A percentile compares a stretch with the other conserved stretches of the same genome.
Evolutionary conservation across 2,113 vertebrate genomes (phyloP).

Genomic region (Anas platyrhynchos): DNA sequence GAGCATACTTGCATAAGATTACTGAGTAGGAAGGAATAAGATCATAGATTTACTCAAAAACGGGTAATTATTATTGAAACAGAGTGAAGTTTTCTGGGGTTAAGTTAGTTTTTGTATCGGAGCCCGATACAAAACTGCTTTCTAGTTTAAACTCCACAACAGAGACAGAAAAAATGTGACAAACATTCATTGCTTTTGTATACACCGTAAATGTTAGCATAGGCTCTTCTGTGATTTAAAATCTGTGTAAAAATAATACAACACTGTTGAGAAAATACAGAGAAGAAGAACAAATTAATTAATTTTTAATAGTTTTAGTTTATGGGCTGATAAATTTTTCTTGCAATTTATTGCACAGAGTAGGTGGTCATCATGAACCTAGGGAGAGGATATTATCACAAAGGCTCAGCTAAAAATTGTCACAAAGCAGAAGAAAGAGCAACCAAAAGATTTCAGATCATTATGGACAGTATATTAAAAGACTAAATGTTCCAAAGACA

Average conservation of each 20-base stretch:
- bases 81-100: not conserved
- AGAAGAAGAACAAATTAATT: conserved; percentile 33
- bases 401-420: not conserved
- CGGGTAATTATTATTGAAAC: not conserved
- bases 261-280: not conserved
- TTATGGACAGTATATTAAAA: not conserved
- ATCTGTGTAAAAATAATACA: not conserved
- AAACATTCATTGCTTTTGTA: not conserved
- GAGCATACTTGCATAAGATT: not conserved
- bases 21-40: not conserved
- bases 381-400: not conserved
- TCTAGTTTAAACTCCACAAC: not conserved
- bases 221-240: not conserved
- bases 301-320: conserved; percentile 25
- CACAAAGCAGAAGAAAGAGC: not conserved
- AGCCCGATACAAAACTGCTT: not conserved
- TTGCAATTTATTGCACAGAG: not conserved
- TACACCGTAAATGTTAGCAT: not conserved
- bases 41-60: not conserved
- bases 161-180: not conserved
- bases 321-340: conserved; percentile 29
- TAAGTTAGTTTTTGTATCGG: not conserved
- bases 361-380: not conserved
- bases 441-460: not conserved
- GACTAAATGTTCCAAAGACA: not conserved